These are phyloP conservation scores for Eupleurogrammus muticus DNA, from an alignment of 2,797 vertebrate species.

Conservation along the genomic window DNA sequence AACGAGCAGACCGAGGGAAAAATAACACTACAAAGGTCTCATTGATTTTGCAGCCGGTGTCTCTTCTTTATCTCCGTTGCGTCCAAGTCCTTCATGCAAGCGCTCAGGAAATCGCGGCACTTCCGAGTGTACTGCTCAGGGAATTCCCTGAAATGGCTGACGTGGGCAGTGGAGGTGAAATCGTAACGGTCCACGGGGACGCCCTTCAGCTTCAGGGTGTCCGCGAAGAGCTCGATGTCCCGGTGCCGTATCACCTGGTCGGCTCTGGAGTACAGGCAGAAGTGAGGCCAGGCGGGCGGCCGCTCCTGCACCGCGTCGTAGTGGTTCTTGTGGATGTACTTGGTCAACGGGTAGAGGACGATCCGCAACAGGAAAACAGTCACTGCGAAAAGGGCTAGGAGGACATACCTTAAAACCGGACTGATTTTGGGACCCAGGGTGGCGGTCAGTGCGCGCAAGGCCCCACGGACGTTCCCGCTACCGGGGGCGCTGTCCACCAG, in stretches of 20 bases:
- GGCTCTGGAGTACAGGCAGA: conserved; percentile 91
- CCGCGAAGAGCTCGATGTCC: conserved; percentile 88
- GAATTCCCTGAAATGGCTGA: conserved; percentile 89
- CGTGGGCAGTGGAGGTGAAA: conserved; percentile 90
- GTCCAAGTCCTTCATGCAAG: conserved; percentile 80
- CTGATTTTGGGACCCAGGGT: conserved; percentile 83
- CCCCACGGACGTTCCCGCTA: conserved; percentile 87
- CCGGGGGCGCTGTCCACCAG: conserved; percentile 94
- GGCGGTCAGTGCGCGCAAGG: conserved; percentile 86
- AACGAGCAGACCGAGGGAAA: not conserved
- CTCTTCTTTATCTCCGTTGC: conserved; percentile 59
- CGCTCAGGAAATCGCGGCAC: conserved; percentile 87
- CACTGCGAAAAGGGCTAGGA: conserved; percentile 86
- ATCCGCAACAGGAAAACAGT: conserved; percentile 84
- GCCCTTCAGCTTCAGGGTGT: conserved; percentile 77
- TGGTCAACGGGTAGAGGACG: conserved; percentile 90
- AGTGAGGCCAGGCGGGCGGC: conserved; percentile 91
- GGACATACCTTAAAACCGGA: conserved; percentile 81
- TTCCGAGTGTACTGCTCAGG: conserved; percentile 87
- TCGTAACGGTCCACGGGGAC: conserved; percentile 87
- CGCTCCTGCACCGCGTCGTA: conserved; percentile 88
- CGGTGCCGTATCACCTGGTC: conserved; percentile 87
- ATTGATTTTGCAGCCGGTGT: conserved; percentile 52
- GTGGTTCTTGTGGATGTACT: conserved; percentile 90
- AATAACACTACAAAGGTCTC: conserved; percentile 17